Conservation (phyloP, 2,797 vertebrate species). For the Anisognathus igniventris region DNA sequence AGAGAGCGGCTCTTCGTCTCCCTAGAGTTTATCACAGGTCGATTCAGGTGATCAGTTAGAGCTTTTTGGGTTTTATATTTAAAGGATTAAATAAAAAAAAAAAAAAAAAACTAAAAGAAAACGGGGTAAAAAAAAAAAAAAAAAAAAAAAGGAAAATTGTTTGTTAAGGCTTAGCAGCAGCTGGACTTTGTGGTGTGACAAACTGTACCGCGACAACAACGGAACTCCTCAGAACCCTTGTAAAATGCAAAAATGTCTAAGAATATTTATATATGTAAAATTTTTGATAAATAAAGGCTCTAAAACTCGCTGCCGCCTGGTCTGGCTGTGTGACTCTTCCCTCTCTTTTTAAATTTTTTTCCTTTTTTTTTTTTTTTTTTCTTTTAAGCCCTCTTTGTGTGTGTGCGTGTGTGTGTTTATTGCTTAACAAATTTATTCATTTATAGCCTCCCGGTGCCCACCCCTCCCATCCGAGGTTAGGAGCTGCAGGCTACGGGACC, state of each 20-base stretch:
- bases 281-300: constrained; percentile 99
- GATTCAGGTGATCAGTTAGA: constrained; percentile 80
- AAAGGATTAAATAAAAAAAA: background rate
- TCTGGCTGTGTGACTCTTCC: background rate
- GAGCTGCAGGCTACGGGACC: constrained; percentile 95
- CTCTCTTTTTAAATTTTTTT: background rate
- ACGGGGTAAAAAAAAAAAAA: background rate
- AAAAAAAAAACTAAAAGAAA: background rate
- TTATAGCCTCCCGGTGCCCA: constrained; percentile 75
- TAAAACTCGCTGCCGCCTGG: constrained; percentile 81
- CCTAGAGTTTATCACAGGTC: constrained; percentile 64
- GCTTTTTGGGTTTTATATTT: constrained; percentile 65
- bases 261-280: constrained; percentile 99
- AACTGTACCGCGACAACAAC: constrained; percentile 76
- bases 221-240: constrained; percentile 84
- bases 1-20: constrained; percentile 17
- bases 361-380: background rate
- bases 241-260: constrained; percentile 93
- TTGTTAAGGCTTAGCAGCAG: constrained; percentile 61
- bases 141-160: constrained; percentile 23
- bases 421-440: constrained; percentile 99
- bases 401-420: constrained; percentile 87
- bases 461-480: constrained; percentile 82
- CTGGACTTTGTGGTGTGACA: constrained; percentile 74
- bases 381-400: constrained; percentile 77